Evolutionary conservation across 1,140 invertebrate species (phyloP).

Genomic region (Acromyrmex charruanus): DNA sequence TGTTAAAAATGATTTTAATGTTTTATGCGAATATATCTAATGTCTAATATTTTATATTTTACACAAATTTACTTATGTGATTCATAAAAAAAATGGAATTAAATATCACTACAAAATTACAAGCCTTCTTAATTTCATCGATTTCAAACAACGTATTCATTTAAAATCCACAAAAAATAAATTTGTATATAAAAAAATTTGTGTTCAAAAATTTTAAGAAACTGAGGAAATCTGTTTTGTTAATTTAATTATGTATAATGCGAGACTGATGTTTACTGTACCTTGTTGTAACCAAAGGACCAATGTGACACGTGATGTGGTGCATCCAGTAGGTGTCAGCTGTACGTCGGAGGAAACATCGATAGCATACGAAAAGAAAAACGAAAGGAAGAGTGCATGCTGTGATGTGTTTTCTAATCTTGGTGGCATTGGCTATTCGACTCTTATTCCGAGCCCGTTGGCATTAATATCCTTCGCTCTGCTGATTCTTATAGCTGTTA

Average conservation of each 20-base stretch:
- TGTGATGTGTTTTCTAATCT: slow-evolving; percentile 66
- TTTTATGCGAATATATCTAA: neutral
- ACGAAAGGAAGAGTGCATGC: slow-evolving; percentile 46
- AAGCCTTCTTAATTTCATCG: neutral
- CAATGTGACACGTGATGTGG: slow-evolving; percentile 73
- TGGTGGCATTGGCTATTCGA: slow-evolving; percentile 66
- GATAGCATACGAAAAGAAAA: neutral
- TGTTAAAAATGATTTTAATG: neutral
- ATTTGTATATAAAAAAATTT: neutral
- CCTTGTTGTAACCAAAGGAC: slow-evolving; percentile 67
- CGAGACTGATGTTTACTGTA: slow-evolving; percentile 41
- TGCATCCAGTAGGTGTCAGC: slow-evolving; percentile 74
- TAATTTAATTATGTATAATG: slow-evolving; percentile 9
- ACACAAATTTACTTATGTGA: neutral
- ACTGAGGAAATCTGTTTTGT: neutral
- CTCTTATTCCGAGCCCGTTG: slow-evolving; percentile 69
- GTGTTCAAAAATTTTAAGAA: neutral
- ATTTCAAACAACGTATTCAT: neutral
- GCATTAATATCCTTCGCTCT: slow-evolving; percentile 74
- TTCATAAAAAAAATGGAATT: neutral
- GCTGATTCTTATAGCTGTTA: slow-evolving; percentile 75
- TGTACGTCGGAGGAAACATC: slow-evolving; percentile 32
- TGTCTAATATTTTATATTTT: neutral
- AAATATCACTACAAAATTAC: neutral
- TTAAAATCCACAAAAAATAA: slow-evolving; percentile 4